phyloP scores from a whole-genome alignment of 1,140 invertebrate genomes.

The Drosophila pseudoananassae region DNA sequence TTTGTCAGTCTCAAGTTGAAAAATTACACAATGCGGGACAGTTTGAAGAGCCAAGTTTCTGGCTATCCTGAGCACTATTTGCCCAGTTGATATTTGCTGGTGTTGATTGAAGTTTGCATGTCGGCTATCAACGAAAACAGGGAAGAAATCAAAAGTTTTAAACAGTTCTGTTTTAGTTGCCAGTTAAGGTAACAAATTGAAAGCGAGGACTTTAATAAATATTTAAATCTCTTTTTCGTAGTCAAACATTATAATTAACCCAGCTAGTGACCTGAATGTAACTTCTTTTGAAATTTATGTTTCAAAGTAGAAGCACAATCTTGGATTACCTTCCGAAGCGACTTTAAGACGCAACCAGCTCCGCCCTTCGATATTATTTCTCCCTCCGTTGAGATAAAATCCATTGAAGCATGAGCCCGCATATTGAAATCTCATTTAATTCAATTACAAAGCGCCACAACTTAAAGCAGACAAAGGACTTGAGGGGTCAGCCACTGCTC shows the following conservation, averaged over 20 bases:
- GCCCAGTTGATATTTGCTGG: slow-evolving; percentile 60
- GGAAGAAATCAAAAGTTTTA: slow-evolving; percentile 10
- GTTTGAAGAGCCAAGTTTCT: slow-evolving; percentile 67
- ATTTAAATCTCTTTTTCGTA: not conserved
- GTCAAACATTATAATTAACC: slow-evolving; percentile 2
- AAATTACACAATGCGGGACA: slow-evolving; percentile 81
- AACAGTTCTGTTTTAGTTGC: slow-evolving; percentile 8
- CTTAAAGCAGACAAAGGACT: slow-evolving; percentile 63
- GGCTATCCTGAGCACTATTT: slow-evolving; percentile 11
- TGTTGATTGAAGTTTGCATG: slow-evolving; percentile 80
- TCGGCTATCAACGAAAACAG: slow-evolving; percentile 37
- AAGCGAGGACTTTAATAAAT: not conserved
- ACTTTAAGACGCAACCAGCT: slow-evolving; percentile 25
- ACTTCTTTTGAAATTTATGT: not conserved
- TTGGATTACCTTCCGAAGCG: not conserved
- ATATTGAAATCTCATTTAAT: slow-evolving; percentile 80
- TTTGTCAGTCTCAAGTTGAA: slow-evolving; percentile 64
- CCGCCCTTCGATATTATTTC: slow-evolving; percentile 17
- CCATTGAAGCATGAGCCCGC: slow-evolving; percentile 56
- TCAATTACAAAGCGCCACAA: slow-evolving; percentile 76
- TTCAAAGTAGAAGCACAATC: not conserved
- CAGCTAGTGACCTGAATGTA: slow-evolving; percentile 14
- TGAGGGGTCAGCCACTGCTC: slow-evolving; percentile 20
- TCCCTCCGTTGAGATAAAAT: slow-evolving; percentile 23
- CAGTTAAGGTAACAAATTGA: slow-evolving; percentile 12